Conservation (phyloP, 2,888 invertebrate genomes). For the Byasa hedistus region DNA sequence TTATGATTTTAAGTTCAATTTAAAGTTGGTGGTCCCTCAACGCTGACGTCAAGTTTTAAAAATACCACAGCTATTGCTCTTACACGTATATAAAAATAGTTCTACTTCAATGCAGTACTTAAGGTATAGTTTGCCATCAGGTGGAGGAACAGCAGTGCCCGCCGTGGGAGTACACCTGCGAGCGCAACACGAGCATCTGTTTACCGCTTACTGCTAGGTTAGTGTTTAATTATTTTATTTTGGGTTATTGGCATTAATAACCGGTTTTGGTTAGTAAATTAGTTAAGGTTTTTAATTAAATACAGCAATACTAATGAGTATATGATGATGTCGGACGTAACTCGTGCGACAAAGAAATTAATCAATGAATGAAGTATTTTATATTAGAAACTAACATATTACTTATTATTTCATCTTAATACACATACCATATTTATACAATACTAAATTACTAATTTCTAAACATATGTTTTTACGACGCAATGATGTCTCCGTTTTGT, state of each 20-base stretch:
- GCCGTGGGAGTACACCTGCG: slow-evolving; percentile 71
- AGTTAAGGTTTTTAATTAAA: neutral
- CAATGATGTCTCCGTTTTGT: too few relatives aligned
- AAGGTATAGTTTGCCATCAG: slow-evolving; percentile 36
- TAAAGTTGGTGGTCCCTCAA: too few relatives aligned
- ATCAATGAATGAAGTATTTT: neutral
- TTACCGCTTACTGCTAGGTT: slow-evolving; percentile 74
- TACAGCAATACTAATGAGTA: neutral
- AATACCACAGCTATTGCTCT: too few relatives aligned
- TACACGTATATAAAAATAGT: too few relatives aligned
- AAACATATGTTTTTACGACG: too few relatives aligned
- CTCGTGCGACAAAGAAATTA: neutral
- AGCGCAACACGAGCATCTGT: slow-evolving; percentile 71
- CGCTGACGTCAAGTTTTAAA: too few relatives aligned
- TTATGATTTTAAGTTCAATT: too few relatives aligned
- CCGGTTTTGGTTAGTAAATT: neutral
- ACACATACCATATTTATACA: neutral
- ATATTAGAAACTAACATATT: neutral
- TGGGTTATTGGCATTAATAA: neutral
- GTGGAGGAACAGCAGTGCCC: slow-evolving; percentile 50
- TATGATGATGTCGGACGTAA: neutral
- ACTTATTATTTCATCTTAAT: neutral
- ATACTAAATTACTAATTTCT: too few relatives aligned
- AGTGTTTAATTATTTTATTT: slow-evolving; percentile 39
- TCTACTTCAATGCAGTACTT: neutral